Percentiles rank a stretch among this genome's conserved stretches.
These are phyloP conservation scores for Brienomyrus brachyistius DNA, from an alignment of 2,113 vertebrate species.

Conservation along the genomic window DNA sequence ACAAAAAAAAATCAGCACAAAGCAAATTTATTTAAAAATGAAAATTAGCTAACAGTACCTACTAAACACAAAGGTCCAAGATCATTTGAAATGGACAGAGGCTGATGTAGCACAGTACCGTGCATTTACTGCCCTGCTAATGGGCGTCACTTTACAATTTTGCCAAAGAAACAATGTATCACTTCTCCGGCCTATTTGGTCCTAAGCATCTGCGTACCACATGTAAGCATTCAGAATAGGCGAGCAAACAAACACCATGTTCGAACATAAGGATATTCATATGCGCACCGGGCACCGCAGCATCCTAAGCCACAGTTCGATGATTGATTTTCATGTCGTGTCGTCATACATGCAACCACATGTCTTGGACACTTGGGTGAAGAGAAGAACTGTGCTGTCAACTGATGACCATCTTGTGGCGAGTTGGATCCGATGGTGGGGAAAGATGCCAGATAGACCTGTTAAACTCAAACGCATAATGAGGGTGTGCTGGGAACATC, in stretches of 20 bases:
- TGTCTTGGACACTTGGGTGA: not conserved
- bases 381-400: not conserved
- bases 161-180: not conserved
- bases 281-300: not conserved
- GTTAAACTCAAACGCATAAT: not conserved
- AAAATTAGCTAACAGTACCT: no score
- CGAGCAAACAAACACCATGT: not conserved
- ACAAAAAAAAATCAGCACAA: no score
- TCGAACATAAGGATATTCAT: not conserved
- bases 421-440: not conserved
- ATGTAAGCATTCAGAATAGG: not conserved
- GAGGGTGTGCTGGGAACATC: not conserved
- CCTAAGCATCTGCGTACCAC: not conserved
- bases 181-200: not conserved
- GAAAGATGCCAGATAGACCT: not conserved
- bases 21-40: no score
- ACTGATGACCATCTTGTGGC: not conserved
- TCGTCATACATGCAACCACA: not conserved
- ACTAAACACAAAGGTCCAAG: no score
- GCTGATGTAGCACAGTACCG: not conserved
- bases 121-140: not conserved
- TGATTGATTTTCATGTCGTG: not conserved
- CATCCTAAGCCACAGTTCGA: not conserved
- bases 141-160: not conserved
- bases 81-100: not conserved